phyloP scores from a whole-genome alignment of 2,888 invertebrate genomes.

The Pachycephus smyrnensis region DNA sequence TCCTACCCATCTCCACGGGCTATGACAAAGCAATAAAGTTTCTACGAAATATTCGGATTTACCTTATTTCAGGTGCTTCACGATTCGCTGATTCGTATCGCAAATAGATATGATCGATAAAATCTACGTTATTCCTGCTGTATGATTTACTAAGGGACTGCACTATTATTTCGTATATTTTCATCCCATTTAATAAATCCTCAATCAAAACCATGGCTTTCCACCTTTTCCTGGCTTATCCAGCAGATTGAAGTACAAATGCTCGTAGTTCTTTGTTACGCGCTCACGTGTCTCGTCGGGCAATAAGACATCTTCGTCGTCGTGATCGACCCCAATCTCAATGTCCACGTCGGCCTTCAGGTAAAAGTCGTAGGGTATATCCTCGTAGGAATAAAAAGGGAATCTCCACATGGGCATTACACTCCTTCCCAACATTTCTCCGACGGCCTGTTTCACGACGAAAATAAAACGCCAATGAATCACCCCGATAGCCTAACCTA shows the following conservation, averaged over 20 bases:
- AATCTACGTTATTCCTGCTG: not conserved
- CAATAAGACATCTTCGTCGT: conserved; percentile 41
- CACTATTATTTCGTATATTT: not conserved
- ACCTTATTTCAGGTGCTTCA: not conserved
- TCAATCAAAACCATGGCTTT: conserved; percentile 27
- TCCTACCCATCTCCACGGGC: no score
- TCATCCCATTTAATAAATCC: not conserved
- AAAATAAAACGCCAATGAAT: not conserved
- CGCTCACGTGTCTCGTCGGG: conserved; percentile 37
- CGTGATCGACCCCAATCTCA: conserved; percentile 42
- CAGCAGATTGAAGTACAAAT: conserved; percentile 46
- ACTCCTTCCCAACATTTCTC: conserved; percentile 33
- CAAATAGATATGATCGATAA: not conserved
- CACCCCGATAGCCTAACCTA: not conserved
- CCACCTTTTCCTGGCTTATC: conserved; percentile 41
- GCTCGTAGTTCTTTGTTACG: conserved; percentile 32
- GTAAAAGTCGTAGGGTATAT: conserved; percentile 44
- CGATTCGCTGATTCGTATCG: not conserved
- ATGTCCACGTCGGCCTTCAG: conserved; percentile 36
- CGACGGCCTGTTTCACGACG: conserved; percentile 32
- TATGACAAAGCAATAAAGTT: not conserved
- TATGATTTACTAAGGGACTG: not conserved
- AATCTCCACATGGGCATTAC: conserved; percentile 35
- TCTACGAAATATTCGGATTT: not conserved
- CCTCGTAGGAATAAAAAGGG: conserved; percentile 25